These are phyloP conservation scores for Mesitornis unicolor DNA, from an alignment of 2,113 vertebrate genomes.

Conservation along the genomic window DNA sequence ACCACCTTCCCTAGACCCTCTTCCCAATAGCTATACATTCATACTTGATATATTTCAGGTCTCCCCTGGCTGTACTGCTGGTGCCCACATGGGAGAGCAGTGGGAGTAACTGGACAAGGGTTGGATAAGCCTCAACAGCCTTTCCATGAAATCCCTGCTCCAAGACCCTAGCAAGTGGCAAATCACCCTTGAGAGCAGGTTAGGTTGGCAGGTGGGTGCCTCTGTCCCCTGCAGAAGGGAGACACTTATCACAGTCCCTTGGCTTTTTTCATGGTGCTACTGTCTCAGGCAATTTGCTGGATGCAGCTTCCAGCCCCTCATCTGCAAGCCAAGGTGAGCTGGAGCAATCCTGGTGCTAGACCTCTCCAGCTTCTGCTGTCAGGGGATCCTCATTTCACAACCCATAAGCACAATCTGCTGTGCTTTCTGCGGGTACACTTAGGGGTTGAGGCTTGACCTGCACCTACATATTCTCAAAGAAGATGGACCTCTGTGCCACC, in stretches of 20 bases:
- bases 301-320: background rate
- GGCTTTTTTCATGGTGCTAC: rapidly evolving
- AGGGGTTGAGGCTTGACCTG: background rate
- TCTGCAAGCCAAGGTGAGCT: background rate
- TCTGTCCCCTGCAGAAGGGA: background rate
- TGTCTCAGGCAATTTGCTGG: background rate
- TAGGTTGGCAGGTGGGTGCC: background rate
- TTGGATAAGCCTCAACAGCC: background rate
- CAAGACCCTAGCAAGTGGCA: background rate
- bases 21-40: background rate
- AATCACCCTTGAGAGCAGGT: background rate
- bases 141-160: background rate
- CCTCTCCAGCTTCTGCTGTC: background rate
- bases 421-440: background rate
- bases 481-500: background rate
- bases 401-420: background rate
- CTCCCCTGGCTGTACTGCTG: background rate
- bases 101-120: background rate
- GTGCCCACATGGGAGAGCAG: background rate
- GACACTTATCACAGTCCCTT: background rate
- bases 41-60: background rate
- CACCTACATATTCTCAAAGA: background rate
- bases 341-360: background rate
- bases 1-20: background rate
- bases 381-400: background rate